Evolutionary conservation across 1,140 invertebrate genomes (phyloP), one percentile per base, ranked within the genome.

Genomic region (Ephestia elutella): DNA sequence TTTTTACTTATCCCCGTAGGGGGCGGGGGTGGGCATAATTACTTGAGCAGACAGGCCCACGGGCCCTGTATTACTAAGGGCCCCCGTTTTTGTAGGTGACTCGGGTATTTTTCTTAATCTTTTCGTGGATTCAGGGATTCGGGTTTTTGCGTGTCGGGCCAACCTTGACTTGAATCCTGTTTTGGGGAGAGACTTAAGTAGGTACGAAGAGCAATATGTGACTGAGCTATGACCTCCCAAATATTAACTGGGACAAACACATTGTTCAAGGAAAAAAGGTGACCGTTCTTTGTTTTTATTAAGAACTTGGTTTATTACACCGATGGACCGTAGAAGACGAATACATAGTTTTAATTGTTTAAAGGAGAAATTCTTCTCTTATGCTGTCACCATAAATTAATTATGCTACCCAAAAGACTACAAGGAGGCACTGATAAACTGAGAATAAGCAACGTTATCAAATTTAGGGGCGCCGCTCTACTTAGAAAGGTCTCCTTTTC

Each of bases 1-100:
- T 82, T 82, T 82, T 82, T 80, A 80, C 80, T 80, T 82, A 82
- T 82, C 77, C 80, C 67, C 60, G 54, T 38, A 53, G 69, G 71
- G 68, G 67, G 62, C 62, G 28, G 49, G 49, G 57, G 62, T 56
- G 70, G 75, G 72, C 58, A 78, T 82, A 82, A 82, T 82, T 82
- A 79, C 78, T 79, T 74, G 75, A 78, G 70, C 70, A 72, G 73
- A 72, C 71, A 32, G 68, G 63, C 64, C 68, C 70, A 68, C 68
- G 65, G 70, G 71, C 75, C 71, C 58, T 70, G 63, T 58, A 75
- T 76, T 76, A 79, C 70, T 72, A 66, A 66, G 66, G 66, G 64
- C 62, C 66, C 66, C 59, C 38, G 65, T 76, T 78, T 75, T 81
- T 76, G 71, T 78, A 70, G 66, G 68, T 69, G 67, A 68, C 57